Evolutionary conservation across 2,113 vertebrate genomes (phyloP).

Genomic region (Sturnira hondurensis): DNA sequence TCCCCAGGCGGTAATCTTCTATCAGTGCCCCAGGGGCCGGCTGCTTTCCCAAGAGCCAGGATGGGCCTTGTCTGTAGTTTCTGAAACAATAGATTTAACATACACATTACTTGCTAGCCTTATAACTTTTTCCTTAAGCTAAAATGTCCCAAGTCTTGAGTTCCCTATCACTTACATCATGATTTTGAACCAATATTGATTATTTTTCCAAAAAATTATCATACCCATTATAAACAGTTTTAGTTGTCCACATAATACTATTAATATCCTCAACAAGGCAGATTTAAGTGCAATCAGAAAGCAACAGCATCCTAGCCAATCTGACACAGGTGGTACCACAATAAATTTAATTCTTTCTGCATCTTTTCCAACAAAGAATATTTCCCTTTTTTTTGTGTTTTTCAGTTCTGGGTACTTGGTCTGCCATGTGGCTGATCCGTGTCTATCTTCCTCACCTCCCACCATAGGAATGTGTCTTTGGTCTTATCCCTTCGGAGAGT

Average conservation of each 20-base stretch:
- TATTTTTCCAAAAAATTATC: background rate
- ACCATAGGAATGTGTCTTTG: background rate
- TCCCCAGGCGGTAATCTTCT: no score
- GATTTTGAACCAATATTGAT: background rate
- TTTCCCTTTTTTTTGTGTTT: background rate
- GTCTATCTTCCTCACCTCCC: background rate
- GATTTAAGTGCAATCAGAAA: background rate
- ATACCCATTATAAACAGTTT: background rate
- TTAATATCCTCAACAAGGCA: background rate
- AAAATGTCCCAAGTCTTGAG: no score
- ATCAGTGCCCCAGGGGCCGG: no score
- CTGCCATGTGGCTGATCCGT: background rate
- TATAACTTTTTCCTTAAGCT: no score
- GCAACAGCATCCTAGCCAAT: background rate
- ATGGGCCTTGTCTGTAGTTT: no score
- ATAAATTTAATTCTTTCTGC: background rate
- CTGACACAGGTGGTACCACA: background rate
- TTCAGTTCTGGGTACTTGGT: background rate
- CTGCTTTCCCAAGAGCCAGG: no score
- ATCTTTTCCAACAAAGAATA: background rate
- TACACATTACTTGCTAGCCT: no score
- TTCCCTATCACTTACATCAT: background rate
- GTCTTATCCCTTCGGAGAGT: background rate
- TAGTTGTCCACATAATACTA: background rate
- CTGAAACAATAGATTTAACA: no score